Conservation (phyloP, 1,140 invertebrate species). For the Ctenoplectra terminalis region DNA sequence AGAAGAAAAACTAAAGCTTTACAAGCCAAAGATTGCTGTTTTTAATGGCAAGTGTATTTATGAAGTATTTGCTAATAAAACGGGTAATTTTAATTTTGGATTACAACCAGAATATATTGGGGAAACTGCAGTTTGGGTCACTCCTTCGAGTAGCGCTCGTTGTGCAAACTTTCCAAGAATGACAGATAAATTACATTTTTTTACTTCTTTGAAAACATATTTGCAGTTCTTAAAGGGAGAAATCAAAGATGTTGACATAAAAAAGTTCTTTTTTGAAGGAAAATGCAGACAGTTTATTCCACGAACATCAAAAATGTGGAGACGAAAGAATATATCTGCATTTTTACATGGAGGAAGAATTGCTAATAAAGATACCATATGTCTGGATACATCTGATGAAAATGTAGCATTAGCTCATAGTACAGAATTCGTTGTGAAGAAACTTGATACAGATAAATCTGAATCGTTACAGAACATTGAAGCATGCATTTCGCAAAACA, state of each 20-base stretch:
- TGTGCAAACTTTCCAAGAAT: constrained; percentile 81
- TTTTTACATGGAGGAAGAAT: constrained; percentile 76
- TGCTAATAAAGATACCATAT: constrained; percentile 75
- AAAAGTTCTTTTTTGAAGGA: constrained; percentile 76
- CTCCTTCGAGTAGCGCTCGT: constrained; percentile 80
- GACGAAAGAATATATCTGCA: constrained; percentile 73
- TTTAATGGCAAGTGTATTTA: constrained; percentile 82
- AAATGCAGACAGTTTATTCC: constrained; percentile 73
- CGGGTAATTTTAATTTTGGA: constrained; percentile 76
- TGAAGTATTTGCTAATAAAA: constrained; percentile 74
- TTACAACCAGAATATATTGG: constrained; percentile 74
- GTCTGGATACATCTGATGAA: constrained; percentile 73
- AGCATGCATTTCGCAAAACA: neutral
- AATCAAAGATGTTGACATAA: constrained; percentile 66
- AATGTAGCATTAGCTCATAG: constrained; percentile 65
- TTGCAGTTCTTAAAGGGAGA: constrained; percentile 76
- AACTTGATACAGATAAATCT: constrained; percentile 21
- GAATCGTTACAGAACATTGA: neutral
- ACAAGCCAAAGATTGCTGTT: constrained; percentile 78
- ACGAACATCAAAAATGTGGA: constrained; percentile 79
- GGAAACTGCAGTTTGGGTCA: constrained; percentile 79
- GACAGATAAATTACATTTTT: constrained; percentile 81
- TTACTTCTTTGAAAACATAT: constrained; percentile 77
- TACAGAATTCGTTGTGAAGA: constrained; percentile 73
- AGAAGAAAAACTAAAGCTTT: constrained; percentile 74